A percentile compares a stretch with the other conserved stretches of the same genome.
phyloP scores from a whole-genome alignment of 2,888 invertebrate species.

The Apotomis turbidana region DNA sequence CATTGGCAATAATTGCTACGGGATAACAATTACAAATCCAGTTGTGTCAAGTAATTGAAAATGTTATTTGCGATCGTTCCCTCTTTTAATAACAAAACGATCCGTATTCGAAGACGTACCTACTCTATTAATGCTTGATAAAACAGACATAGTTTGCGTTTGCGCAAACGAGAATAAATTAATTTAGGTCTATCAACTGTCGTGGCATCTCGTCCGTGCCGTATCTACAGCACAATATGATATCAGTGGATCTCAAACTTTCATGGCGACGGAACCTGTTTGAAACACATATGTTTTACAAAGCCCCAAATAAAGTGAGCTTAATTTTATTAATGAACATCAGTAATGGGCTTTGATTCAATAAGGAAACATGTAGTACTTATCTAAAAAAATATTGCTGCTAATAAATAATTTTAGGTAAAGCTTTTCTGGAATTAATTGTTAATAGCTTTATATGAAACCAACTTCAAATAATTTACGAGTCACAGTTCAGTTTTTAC shows the following conservation, averaged over 20 bases:
- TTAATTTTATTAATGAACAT: no score
- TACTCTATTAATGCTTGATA: slow-evolving; percentile 27
- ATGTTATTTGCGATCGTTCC: slow-evolving; percentile 42
- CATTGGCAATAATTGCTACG: slow-evolving; percentile 70
- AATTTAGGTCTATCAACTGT: not conserved
- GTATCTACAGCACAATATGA: not conserved
- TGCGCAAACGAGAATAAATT: slow-evolving; percentile 10
- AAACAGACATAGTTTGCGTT: slow-evolving; percentile 25
- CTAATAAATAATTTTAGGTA: no score
- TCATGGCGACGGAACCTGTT: no score
- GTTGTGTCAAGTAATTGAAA: slow-evolving; percentile 65
- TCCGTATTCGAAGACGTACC: slow-evolving; percentile 24
- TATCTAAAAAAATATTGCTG: not conserved
- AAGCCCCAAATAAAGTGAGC: no score
- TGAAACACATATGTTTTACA: no score
- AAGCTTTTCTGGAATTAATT: no score
- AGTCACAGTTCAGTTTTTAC: no score
- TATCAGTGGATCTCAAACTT: no score
- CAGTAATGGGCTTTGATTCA: no score
- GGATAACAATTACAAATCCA: slow-evolving; percentile 61
- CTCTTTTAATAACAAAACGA: slow-evolving; percentile 25
- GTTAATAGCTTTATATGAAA: no score
- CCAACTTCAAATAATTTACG: no score
- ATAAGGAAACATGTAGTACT: not conserved
- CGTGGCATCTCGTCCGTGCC: not conserved